phyloP scores from a whole-genome alignment of 2,888 invertebrate genomes.

The Cheilosia grossa region DNA sequence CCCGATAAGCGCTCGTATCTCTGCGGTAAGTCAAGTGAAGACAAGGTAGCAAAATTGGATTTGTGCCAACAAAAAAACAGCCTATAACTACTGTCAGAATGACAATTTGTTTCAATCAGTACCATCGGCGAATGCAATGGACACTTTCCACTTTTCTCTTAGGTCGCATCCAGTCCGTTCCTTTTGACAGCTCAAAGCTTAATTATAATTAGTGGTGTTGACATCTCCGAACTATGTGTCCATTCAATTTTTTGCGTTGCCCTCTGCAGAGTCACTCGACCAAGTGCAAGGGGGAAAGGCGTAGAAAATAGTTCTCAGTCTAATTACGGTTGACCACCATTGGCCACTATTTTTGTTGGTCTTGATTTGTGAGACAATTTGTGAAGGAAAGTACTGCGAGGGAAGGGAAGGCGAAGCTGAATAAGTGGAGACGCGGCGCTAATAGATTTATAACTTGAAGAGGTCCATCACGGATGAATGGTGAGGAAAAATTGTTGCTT shows the following conservation, averaged over 20 bases:
- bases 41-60: neutral
- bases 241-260: slow-evolving; percentile 10
- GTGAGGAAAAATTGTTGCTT: slow-evolving; percentile 63
- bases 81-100: neutral
- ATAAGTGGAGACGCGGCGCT: slow-evolving; percentile 13
- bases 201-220: slow-evolving; percentile 48
- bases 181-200: slow-evolving; percentile 41
- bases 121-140: slow-evolving; percentile 29
- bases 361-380: slow-evolving; percentile 45
- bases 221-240: slow-evolving; percentile 33
- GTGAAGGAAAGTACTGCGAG: slow-evolving; percentile 52
- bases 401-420: slow-evolving; percentile 14
- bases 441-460: slow-evolving; percentile 42
- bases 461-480: slow-evolving; percentile 69
- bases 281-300: slow-evolving; percentile 28
- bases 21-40: slow-evolving; percentile 52
- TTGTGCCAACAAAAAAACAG: too few relatives aligned
- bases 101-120: slow-evolving; percentile 23
- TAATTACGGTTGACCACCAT: slow-evolving; percentile 67
- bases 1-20: slow-evolving; percentile 19
- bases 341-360: slow-evolving; percentile 37
- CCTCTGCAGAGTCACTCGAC: slow-evolving; percentile 39
- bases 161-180: slow-evolving; percentile 26
- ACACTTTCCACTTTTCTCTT: slow-evolving; percentile 60
- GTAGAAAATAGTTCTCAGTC: slow-evolving; percentile 62